These are phyloP conservation scores for Hypomesus transpacificus DNA, from an alignment of 2,113 vertebrate species.

Conservation along the genomic window DNA sequence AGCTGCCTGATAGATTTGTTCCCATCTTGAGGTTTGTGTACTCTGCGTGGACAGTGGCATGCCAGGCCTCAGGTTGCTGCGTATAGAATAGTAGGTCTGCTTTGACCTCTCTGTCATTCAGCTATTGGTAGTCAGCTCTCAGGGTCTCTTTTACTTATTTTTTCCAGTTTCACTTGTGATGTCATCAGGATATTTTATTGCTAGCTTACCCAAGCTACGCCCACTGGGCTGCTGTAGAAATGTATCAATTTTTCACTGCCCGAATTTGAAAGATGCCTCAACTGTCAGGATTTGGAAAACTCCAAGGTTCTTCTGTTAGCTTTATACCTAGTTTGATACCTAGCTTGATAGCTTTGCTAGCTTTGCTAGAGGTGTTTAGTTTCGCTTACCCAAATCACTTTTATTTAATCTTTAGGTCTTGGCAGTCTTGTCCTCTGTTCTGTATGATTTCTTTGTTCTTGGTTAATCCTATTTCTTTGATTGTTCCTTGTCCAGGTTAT, in stretches of 20 bases:
- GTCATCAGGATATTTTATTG: neutral
- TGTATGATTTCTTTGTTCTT: too few species aligned
- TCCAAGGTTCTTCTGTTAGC: too few species aligned
- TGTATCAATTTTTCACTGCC: neutral
- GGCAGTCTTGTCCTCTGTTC: too few species aligned
- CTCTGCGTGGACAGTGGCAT: neutral
- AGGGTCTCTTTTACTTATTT: conserved; percentile 1
- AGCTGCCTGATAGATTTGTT: conserved; percentile 5
- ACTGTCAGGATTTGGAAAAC: neutral
- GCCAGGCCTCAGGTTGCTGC: too few species aligned
- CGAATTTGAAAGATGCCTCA: neutral
- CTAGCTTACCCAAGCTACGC: neutral
- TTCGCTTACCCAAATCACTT: too few species aligned
- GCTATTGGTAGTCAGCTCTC: neutral
- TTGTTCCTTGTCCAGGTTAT: too few species aligned
- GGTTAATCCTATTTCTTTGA: too few species aligned
- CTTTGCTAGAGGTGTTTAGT: too few species aligned
- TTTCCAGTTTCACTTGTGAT: neutral
- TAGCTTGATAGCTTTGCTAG: too few species aligned
- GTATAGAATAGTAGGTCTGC: neutral
- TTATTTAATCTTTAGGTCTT: too few species aligned
- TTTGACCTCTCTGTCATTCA: conserved; percentile 2
- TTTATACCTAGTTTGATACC: too few species aligned
- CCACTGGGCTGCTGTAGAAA: neutral
- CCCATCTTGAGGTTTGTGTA: conserved; percentile 9